A percentile compares a stretch with the other conserved stretches of the same genome.
Conservation (phyloP, 2,797 vertebrate species). For the Gouania willdenowi region DNA sequence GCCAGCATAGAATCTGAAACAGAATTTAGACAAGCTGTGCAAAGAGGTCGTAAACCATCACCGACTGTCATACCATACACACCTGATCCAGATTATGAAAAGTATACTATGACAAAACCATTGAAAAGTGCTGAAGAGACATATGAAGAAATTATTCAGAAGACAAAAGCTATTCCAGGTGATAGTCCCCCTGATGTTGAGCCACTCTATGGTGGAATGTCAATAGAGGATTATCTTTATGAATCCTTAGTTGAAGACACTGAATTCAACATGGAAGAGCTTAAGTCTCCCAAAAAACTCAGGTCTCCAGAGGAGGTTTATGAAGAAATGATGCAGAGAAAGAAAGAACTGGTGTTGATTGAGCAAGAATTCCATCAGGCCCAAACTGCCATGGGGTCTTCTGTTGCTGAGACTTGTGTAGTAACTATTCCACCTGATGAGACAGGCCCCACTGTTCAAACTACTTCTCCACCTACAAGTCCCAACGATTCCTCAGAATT, state of each 20-base stretch:
- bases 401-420: constrained; percentile 81
- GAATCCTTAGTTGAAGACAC: constrained; percentile 91
- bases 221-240: constrained; percentile 98
- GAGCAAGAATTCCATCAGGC: constrained; percentile 72
- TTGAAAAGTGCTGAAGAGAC: constrained; percentile 91
- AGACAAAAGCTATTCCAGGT: constrained; percentile 80
- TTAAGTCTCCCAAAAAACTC: constrained; percentile 78
- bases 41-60: constrained; percentile 85
- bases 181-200: constrained; percentile 92
- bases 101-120: constrained; percentile 59
- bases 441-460: constrained; percentile 56
- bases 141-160: constrained; percentile 92
- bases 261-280: constrained; percentile 64
- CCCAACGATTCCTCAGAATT: constrained; percentile 79
- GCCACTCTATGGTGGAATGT: constrained; percentile 92
- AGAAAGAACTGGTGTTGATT: constrained; percentile 76
- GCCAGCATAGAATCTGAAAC: constrained; percentile 89
- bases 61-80: constrained; percentile 84
- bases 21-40: constrained; percentile 84
- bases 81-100: constrained; percentile 66
- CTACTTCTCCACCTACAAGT: constrained; percentile 68
- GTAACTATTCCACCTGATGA: constrained; percentile 82
- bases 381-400: constrained; percentile 64
- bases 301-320: constrained; percentile 84
- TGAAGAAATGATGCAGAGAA: constrained; percentile 86